These are phyloP conservation scores for Drosophila kuntzei DNA, from an alignment of 2,888 invertebrate species.

Conservation along the genomic window DNA sequence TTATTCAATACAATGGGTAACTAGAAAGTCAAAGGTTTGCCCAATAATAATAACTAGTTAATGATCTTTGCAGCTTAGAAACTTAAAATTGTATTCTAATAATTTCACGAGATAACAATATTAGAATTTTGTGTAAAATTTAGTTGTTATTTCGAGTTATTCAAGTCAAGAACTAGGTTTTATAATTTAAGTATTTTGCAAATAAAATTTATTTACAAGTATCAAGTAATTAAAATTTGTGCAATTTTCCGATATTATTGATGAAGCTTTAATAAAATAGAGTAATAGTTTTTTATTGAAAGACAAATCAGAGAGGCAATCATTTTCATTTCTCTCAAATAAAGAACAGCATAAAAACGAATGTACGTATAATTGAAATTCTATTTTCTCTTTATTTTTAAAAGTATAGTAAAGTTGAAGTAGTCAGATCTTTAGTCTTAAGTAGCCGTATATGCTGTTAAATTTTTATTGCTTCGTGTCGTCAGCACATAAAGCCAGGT, in stretches of 20 bases:
- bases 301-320: background rate
- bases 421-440: slow-evolving; percentile 37
- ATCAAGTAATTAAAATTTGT: background rate
- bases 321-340: background rate
- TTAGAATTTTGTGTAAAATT: no score
- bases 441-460: slow-evolving; percentile 51
- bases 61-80: no score
- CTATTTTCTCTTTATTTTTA: background rate
- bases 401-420: slow-evolving; percentile 10
- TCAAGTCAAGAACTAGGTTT: no score
- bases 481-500: slow-evolving; percentile 54
- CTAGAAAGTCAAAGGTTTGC: background rate
- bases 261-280: background rate
- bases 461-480: slow-evolving; percentile 39
- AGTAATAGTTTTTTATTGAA: background rate
- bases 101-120: no score
- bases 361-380: background rate
- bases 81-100: no score
- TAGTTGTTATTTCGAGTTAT: no score
- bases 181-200: no score
- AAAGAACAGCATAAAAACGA: background rate
- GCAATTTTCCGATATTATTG: background rate
- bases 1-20: slow-evolving; percentile 17
- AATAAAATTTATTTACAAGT: no score
- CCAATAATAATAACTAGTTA: no score